phyloP scores from a whole-genome alignment of 2,888 invertebrate species.

The Xestia c-nigrum region DNA sequence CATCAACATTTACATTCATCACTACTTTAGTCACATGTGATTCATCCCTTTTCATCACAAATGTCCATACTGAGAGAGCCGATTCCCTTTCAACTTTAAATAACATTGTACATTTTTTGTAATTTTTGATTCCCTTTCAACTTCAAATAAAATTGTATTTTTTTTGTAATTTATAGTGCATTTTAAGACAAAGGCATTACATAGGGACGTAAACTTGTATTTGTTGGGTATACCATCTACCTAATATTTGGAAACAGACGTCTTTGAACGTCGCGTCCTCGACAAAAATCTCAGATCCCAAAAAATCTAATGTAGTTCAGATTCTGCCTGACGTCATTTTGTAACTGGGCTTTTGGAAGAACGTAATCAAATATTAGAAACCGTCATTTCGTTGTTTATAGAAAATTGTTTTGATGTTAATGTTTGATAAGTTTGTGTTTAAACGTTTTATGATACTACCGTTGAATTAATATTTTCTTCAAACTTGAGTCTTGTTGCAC shows the following conservation, averaged over 20 bases:
- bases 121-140: no score
- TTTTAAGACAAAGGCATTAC: no score
- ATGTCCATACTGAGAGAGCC: neutral
- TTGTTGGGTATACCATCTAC: neutral
- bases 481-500: neutral
- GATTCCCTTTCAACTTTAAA: neutral
- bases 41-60: neutral
- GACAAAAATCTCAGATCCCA: neutral
- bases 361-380: neutral
- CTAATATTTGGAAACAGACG: neutral
- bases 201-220: neutral
- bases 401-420: slow-evolving; percentile 12
- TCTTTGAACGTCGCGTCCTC: neutral
- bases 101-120: no score
- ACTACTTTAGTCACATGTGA: neutral
- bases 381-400: neutral
- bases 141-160: no score
- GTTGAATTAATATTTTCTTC: neutral
- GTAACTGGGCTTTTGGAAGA: neutral
- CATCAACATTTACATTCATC: neutral
- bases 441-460: neutral
- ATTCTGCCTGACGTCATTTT: neutral
- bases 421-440: slow-evolving; percentile 18
- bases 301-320: neutral
- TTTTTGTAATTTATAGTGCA: neutral